These are phyloP conservation scores for Scopus umbretta DNA, from an alignment of 2,113 vertebrate species.

Conservation along the genomic window DNA sequence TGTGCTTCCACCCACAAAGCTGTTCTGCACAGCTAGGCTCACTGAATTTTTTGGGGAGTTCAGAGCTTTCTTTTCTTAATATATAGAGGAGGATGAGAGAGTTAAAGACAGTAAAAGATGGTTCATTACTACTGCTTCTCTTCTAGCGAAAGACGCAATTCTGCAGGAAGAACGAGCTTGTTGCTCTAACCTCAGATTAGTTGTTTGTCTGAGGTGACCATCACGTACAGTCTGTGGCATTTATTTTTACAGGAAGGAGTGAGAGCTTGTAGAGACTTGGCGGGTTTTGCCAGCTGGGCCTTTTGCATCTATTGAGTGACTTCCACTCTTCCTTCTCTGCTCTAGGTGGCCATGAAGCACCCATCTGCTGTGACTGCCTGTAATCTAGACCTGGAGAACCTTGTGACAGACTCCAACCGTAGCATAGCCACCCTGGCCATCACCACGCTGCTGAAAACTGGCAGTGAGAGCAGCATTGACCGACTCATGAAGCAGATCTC, in stretches of 20 bases:
- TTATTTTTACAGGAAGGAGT: neutral
- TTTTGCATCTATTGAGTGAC: neutral
- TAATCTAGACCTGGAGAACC: conserved; percentile 81
- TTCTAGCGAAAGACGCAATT: neutral
- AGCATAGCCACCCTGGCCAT: conserved; percentile 82
- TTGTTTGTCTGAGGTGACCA: neutral
- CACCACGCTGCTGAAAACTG: conserved; percentile 79
- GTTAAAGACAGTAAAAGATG: neutral
- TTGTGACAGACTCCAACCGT: conserved; percentile 80
- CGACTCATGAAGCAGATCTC: conserved; percentile 85
- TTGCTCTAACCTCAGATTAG: neutral
- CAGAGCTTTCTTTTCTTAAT: neutral
- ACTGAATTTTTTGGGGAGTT: neutral
- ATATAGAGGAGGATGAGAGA: neutral
- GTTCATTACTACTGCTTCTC: neutral
- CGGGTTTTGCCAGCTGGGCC: neutral
- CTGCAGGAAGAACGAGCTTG: neutral
- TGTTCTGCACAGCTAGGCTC: neutral
- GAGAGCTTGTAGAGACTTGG: neutral
- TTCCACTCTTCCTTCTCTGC: neutral
- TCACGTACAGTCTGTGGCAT: neutral
- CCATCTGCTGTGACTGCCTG: conserved; percentile 82
- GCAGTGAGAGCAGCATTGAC: conserved; percentile 83
- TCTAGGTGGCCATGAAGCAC: conserved; percentile 83
- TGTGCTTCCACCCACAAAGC: neutral